Percentiles rank a stretch among this genome's conserved stretches.
phyloP scores from a whole-genome alignment of 2,888 invertebrate species.

The Drosophila diplacantha region DNA sequence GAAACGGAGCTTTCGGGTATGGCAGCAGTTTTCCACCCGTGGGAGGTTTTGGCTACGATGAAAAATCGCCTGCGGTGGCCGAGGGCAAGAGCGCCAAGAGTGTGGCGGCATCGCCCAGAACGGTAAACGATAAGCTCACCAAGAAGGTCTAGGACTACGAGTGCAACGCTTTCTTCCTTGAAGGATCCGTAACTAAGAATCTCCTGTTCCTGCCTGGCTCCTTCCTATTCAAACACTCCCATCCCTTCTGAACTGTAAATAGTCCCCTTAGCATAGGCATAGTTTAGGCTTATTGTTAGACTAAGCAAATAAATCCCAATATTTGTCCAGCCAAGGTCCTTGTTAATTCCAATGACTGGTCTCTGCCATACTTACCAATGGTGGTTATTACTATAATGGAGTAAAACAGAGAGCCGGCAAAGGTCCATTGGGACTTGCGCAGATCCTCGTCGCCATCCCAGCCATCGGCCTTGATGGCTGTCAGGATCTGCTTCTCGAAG shows the following conservation, averaged over 20 bases:
- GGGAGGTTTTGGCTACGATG: constrained; percentile 57
- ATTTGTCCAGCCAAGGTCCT: neutral
- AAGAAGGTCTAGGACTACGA: constrained; percentile 51
- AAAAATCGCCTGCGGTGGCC: constrained; percentile 44
- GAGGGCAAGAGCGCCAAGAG: constrained; percentile 67
- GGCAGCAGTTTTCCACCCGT: constrained; percentile 17
- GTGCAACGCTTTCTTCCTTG: neutral
- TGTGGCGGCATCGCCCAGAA: constrained; percentile 31
- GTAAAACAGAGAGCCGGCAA: constrained; percentile 93
- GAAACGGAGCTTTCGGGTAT: constrained; percentile 25
- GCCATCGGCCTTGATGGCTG: constrained; percentile 91
- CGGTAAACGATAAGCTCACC: constrained; percentile 63
- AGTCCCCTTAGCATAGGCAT: constrained; percentile 37
- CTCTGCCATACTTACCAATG: constrained; percentile 84
- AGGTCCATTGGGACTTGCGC: constrained; percentile 87
- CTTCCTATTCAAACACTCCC: neutral
- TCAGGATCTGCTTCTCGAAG: constrained; percentile 85
- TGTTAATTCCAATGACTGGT: neutral
- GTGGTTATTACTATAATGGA: constrained; percentile 98
- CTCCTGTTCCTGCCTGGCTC: neutral
- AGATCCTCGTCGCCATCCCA: constrained; percentile 90
- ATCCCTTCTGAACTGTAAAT: constrained; percentile 25
- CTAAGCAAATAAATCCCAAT: constrained; percentile 35
- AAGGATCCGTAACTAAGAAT: neutral
- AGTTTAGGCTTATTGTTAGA: constrained; percentile 31